These are phyloP conservation scores for Corythornis leucogaster DNA, from an alignment of 2,797 vertebrate genomes.

Conservation along the genomic window DNA sequence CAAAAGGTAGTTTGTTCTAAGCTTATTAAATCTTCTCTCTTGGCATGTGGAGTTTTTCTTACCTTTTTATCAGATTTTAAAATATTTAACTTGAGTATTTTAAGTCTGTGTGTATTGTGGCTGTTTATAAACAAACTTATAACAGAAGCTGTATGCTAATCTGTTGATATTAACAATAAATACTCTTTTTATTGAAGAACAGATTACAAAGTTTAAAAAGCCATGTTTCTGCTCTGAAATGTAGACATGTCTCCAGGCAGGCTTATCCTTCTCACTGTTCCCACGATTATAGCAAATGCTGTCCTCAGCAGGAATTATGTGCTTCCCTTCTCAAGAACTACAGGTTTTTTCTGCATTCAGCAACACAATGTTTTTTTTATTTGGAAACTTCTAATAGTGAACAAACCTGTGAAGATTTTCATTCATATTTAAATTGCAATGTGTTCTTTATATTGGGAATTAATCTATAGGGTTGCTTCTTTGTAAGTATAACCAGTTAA, in stretches of 20 bases:
- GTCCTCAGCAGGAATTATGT: not conserved
- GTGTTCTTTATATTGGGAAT: not conserved
- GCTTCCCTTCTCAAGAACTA: not conserved
- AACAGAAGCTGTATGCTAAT: conserved; percentile 47
- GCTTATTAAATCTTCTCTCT: not conserved
- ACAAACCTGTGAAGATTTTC: not conserved
- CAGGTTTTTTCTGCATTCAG: not conserved
- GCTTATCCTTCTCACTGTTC: conserved; percentile 52
- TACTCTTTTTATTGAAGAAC: conserved; percentile 48
- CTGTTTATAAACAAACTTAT: conserved; percentile 32
- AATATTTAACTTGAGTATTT: not conserved
- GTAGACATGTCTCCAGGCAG: conserved; percentile 62
- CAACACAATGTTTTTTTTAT: not conserved
- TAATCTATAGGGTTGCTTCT: not conserved
- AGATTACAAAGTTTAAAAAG: conserved; percentile 38
- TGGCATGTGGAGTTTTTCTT: not conserved
- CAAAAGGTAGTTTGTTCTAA: not conserved
- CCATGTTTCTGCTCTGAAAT: conserved; percentile 22
- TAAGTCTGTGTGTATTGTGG: not conserved
- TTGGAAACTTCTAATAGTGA: not conserved
- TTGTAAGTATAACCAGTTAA: not conserved
- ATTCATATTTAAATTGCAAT: not conserved
- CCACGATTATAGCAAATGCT: conserved; percentile 34
- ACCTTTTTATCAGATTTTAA: not conserved
- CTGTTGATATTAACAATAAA: conserved; percentile 61